Evolutionary conservation across 2,113 vertebrate species (phyloP), one percentile per base, ranked within the genome.

Genomic region (Microcebus tavaratra): DNA sequence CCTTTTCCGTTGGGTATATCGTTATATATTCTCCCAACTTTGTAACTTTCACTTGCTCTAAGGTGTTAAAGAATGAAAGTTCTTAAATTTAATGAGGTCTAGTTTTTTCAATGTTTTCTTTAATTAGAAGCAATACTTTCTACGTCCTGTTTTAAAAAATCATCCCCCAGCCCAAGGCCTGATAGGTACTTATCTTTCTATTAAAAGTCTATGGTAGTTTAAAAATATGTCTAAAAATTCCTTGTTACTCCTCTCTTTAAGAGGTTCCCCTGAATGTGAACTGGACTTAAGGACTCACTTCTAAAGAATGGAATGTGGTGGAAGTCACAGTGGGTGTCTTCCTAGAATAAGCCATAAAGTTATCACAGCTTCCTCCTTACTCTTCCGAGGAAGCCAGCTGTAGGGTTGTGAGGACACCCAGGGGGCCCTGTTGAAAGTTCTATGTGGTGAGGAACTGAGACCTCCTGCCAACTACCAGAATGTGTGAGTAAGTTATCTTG

Each of bases 51-150:
- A 63, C 20, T 94, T 45, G 8, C 59, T 93, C 34, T 92, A 59
- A 93, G 31, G 27, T 94, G 17, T 85, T 92, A 79, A 92, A 92
- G 65, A 67, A 48, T 14, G 68, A 68, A 88, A 87, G 9, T 53
- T 86, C 18, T 55, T 78, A 65, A 83, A 85, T 95, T 97, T 90
- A 85, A 29, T 76, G 88, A 82, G 70, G 29, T 34, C 76, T 81
- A 50, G 21, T 80, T 79, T 92, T 42, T 42, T 90, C 25, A 68
- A 39, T 27, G 8, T 61, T 89, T 91, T 79, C 31, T 89, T 94
- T 92, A 83, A 57, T 57, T 84, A 90, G 61, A 88, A 75, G 55
- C 14, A 81, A 1, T 85, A 14, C 21, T 68, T 81, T 83, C 55
- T 63, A 27, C 34, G 4, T 91, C 7, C 13, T 79, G 27, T n/a